Percentiles rank a stretch among this genome's conserved stretches.
These are phyloP conservation scores for Sitta carolinensis DNA, from an alignment of 2,797 vertebrate genomes.

Conservation along the genomic window DNA sequence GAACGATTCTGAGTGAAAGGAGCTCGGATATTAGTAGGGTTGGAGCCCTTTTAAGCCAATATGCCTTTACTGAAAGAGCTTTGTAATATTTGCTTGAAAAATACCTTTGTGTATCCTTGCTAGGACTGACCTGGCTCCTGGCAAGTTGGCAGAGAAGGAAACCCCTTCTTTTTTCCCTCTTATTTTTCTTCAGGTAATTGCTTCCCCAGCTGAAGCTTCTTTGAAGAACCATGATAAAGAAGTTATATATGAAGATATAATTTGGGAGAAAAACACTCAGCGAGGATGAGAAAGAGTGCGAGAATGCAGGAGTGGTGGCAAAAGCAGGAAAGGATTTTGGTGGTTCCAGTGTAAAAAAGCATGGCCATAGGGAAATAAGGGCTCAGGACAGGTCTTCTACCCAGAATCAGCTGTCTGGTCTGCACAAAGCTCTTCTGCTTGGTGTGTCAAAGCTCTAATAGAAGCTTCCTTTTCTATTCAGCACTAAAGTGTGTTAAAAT, in stretches of 20 bases:
- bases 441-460: neutral
- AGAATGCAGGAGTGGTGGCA: neutral
- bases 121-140: neutral
- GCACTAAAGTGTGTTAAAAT: neutral
- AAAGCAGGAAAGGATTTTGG: neutral
- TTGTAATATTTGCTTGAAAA: constrained; percentile 38
- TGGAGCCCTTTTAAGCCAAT: constrained; percentile 34
- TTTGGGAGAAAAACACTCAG: neutral
- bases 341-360: neutral
- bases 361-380: neutral
- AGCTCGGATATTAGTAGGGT: neutral
- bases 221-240: neutral
- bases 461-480: neutral
- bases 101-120: neutral
- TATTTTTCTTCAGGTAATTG: neutral
- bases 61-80: constrained; percentile 3
- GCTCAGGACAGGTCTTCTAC: neutral
- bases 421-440: neutral
- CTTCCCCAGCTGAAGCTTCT: neutral
- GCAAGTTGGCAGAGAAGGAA: neutral
- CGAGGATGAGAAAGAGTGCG: neutral
- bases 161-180: rapidly evolving
- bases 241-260: neutral
- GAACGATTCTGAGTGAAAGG: neutral
- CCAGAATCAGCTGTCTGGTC: neutral